phyloP scores from a whole-genome alignment of 2,888 invertebrate genomes.

The Himalopsyche kuldschensis region DNA sequence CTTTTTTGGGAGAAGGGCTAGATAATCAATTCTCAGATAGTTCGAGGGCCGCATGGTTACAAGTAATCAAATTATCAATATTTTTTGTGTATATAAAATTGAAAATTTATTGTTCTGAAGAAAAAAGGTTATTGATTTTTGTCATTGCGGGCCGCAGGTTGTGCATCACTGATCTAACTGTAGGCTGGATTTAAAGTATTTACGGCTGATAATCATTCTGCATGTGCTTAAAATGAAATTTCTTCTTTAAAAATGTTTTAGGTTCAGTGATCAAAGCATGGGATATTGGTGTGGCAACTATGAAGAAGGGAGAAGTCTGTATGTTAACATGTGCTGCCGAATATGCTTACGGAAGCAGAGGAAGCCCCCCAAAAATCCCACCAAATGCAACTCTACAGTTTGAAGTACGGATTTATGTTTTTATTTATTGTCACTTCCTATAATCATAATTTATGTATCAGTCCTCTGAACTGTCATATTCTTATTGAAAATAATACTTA shows the following conservation, averaged over 20 bases:
- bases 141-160: too few relatives aligned
- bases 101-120: too few relatives aligned
- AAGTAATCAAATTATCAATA: too few relatives aligned
- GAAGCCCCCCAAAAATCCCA: constrained; percentile 87
- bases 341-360: constrained; percentile 86
- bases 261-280: constrained; percentile 89
- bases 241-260: constrained; percentile 44
- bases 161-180: too few relatives aligned
- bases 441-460: too few relatives aligned
- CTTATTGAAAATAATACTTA: too few relatives aligned
- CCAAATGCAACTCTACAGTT: constrained; percentile 85
- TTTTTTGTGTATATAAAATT: too few relatives aligned
- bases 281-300: constrained; percentile 91
- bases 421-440: background rate
- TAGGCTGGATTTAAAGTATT: background rate
- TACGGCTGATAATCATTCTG: background rate
- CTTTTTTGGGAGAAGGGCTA: too few relatives aligned
- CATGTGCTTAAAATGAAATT: background rate
- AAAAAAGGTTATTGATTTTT: too few relatives aligned
- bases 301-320: constrained; percentile 88
- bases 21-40: too few relatives aligned
- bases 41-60: too few relatives aligned
- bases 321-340: constrained; percentile 82
- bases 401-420: constrained; percentile 63
- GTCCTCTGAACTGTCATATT: too few relatives aligned